phyloP scores from a whole-genome alignment of 2,797 vertebrate species.

The Channallabes apus region DNA sequence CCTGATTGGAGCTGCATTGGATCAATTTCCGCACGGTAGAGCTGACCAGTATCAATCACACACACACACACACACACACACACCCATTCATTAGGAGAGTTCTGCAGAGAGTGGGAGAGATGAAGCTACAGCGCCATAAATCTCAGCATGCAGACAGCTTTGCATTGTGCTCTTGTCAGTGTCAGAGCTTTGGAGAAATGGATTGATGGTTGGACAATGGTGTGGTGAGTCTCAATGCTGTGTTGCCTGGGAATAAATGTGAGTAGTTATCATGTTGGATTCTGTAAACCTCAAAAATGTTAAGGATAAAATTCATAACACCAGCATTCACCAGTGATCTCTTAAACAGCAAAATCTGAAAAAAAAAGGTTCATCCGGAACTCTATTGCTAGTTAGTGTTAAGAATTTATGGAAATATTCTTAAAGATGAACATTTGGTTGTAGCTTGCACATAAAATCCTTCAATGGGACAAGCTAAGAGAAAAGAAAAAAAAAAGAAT shows the following conservation, averaged over 20 bases:
- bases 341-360: not conserved
- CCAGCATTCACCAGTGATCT: not conserved
- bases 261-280: not conserved
- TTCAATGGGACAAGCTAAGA: not conserved
- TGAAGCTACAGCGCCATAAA: slow-evolving; percentile 34
- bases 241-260: not conserved
- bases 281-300: not conserved
- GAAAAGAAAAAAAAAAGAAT: not conserved
- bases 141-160: slow-evolving; percentile 39
- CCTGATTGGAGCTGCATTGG: slow-evolving; percentile 73
- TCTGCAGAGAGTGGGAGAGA: slow-evolving; percentile 39
- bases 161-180: slow-evolving; percentile 47
- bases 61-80: slow-evolving; percentile 50
- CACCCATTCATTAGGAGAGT: slow-evolving; percentile 58
- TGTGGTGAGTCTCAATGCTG: slow-evolving; percentile 11
- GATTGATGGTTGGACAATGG: slow-evolving; percentile 39
- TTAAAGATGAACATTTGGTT: not conserved
- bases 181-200: slow-evolving; percentile 43
- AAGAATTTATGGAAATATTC: not conserved
- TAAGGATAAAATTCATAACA: not conserved
- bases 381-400: not conserved
- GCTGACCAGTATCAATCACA: slow-evolving; percentile 66
- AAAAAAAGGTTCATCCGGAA: not conserved
- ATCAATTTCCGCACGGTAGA: slow-evolving; percentile 70
- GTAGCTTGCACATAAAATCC: not conserved